Base-by-base conservation (phyloP, 2,113 vertebrate species). In the Microtus montanus region DNA sequence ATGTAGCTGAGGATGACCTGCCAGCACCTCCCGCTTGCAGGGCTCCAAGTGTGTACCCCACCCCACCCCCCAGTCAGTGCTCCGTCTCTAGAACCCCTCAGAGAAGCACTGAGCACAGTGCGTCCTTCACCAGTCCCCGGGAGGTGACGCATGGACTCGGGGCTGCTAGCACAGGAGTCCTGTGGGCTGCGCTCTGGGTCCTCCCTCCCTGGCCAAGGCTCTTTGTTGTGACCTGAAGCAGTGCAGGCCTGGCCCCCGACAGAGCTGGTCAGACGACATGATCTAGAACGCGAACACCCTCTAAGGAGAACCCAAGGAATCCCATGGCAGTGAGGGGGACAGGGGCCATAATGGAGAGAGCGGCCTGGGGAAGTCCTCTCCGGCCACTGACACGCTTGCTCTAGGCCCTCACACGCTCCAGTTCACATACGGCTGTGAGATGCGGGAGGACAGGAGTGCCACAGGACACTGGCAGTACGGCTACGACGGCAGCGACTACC, bases 401-500 rank as follows among this genome's bases (percentile, higher is more conserved):
- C 63, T 70, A 96, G 96, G 94, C 54, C 61, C 79, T 14, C 98
- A 98, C 63, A 89, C 95, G 15, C 35, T 91, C 1, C 98, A 98
- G 96, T 8, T 4, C 5, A 97, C 96, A 91, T 66, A 15, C 0
- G 98, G 97, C 58, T 98, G 97, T 96, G 92, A 98, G 63, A 96
- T 96, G 90, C 74, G 64, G 68, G 88, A 96, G 3, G 78, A 95
- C 10, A 14, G 1, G 1, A 38, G n/a, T 5, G 52, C 74, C 12
- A 24, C n/a, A 0, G 97, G 91, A 3, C 96, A 63, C 15, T 0
- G 0, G 0, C 97, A 85, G 35, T 3, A 11, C 5, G 97, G 96
- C 58, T 98, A 97, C 35, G 95, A 98, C 30, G 97, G 98, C 73
- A 90, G 94, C 0, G 97, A 98, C 85, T 97, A 97, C 35, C 6